Evolutionary conservation across 2,113 vertebrate genomes (phyloP).

Genomic region (Oreochromis niloticus): DNA sequence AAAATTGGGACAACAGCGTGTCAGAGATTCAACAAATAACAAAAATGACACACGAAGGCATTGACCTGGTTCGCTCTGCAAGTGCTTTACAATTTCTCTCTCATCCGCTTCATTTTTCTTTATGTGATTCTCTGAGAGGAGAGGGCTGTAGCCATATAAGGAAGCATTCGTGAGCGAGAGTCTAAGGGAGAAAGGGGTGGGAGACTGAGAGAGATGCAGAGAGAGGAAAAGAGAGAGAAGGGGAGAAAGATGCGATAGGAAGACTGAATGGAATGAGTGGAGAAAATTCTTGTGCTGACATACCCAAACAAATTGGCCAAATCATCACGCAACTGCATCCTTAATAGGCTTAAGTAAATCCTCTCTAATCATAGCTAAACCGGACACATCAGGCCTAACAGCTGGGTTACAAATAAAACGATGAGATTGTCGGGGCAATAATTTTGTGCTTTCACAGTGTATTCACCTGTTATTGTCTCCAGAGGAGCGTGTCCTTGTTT

Average conservation of each 20-base stretch:
- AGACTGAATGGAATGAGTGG: constrained; percentile 28
- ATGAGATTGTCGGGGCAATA: not conserved
- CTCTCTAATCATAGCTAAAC: constrained; percentile 16
- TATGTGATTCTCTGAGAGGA: constrained; percentile 31
- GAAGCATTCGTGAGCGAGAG: constrained; percentile 48
- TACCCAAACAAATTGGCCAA: not conserved
- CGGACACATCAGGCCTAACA: not conserved
- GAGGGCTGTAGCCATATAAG: constrained; percentile 65
- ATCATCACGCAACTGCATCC: not conserved
- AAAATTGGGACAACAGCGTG: constrained; percentile 20
- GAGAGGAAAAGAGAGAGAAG: not conserved
- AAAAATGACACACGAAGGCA: not conserved
- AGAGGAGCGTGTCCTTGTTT: not conserved
- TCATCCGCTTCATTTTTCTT: constrained; percentile 22
- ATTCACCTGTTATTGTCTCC: not conserved
- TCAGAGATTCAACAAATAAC: not conserved
- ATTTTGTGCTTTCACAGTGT: not conserved
- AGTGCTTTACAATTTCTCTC: not conserved
- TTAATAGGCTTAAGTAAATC: constrained; percentile 29
- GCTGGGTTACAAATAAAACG: not conserved
- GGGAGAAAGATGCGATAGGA: constrained; percentile 1
- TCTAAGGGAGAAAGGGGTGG: constrained; percentile 18
- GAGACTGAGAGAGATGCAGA: constrained; percentile 7
- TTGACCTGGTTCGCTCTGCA: not conserved
- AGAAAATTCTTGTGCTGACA: not conserved